These are phyloP conservation scores for Armadillidium nasatum DNA, from an alignment of 1,140 invertebrate species.

Conservation along the genomic window DNA sequence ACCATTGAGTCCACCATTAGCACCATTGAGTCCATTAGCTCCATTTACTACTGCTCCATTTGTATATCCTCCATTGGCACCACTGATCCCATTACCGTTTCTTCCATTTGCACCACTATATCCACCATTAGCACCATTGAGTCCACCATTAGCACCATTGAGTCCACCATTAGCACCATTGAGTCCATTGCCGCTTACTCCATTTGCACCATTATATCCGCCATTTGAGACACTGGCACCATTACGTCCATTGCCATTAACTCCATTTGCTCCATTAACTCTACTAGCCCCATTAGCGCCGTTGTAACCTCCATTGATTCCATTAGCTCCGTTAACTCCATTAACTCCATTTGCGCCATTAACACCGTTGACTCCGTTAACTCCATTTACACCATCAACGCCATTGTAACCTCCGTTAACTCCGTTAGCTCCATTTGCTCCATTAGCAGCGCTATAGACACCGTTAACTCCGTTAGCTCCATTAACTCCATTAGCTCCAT, in stretches of 20 bases:
- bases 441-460: slow-evolving; percentile 4
- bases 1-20: not conserved
- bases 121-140: slow-evolving; percentile 11
- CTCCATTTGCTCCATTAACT: slow-evolving; percentile 18
- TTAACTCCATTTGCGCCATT: not conserved
- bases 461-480: slow-evolving; percentile 8
- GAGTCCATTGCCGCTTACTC: not conserved
- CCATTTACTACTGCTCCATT: not conserved
- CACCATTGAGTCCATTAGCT: not conserved
- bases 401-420: slow-evolving; percentile 7
- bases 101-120: slow-evolving; percentile 8
- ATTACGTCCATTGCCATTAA: not conserved
- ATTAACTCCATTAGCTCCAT: not conserved
- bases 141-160: too few species aligned
- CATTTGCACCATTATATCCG: slow-evolving; percentile 21
- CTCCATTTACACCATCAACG: not conserved
- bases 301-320: slow-evolving; percentile 1
- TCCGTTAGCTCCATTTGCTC: not conserved
- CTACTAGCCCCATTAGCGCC: not conserved
- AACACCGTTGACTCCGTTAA: not conserved
- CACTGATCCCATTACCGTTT: not conserved
- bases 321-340: slow-evolving; percentile 9
- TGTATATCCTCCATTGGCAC: not conserved
- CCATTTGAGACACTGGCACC: not conserved
- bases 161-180: slow-evolving; percentile 14